Evolutionary conservation across 1,140 invertebrate genomes (phyloP), one percentile per base, ranked within the genome.

Genomic region (Acromyrmex heyeri): DNA sequence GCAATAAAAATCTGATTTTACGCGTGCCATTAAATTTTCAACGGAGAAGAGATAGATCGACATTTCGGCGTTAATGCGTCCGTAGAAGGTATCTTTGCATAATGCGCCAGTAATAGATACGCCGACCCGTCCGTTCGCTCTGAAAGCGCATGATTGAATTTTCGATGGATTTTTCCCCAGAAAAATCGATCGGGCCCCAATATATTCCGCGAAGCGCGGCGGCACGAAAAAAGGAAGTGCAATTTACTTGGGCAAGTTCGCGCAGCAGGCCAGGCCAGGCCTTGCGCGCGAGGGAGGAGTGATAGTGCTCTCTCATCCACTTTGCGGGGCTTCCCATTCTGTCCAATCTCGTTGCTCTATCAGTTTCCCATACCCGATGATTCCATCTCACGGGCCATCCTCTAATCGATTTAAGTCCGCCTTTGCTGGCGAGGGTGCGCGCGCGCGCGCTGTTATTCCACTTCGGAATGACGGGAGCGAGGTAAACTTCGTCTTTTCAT

Each of bases 251-350:
- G 59, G 72, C 89, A 86, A 90, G 76, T 81, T 87, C 76, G 67
- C 69, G 59, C 69, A 87, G 88, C 76, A 83, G 82, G 86, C 72
- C 61, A 67, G 73, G 57, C 14, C 67, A 67, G 73, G 57, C 14
- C 67, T 83, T 62, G 44, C 69, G 57, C 61, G 53, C 81, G 57
- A 72, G 83, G 70, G 73, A 73, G 85, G 86, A 57, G 69, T 57
- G 50, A 65, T 79, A 75, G 75, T 67, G 87, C 86, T 88, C 78
- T 90, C 81, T 92, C 90, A 90, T 93, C 85, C 87, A 91, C 88
- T 92, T 93, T 94, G 89, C 91, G 91, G 44, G 92, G 92, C 88
- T 94, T 93, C 92, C 87, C 87, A 89, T 93, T 93, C 88, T 92
- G 91, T 92, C 88, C 90, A 91, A 92, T 93, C 91, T 91, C 91